Base-by-base conservation (phyloP, 1,140 invertebrate species). In the Hyphantria cunea region DNA sequence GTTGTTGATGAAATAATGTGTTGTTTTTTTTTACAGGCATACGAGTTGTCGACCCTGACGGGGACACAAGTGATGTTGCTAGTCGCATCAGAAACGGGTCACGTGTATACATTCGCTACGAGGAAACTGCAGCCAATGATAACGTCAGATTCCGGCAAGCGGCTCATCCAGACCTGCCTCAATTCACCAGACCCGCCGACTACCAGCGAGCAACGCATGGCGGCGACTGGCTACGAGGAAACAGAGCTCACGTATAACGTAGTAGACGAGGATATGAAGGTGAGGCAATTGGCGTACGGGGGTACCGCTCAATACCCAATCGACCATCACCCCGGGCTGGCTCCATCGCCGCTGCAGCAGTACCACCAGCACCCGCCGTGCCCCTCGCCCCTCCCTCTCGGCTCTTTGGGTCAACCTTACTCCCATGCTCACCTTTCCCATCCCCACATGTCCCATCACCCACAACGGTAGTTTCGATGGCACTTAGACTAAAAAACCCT, bases 91-190 rank as follows among this genome's bases (percentile, higher is more conserved):
- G 98, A 99, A 90, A 99, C 97, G 10, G 98, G 99, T 4, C 99
- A 99, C 92, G 99, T 99, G 72, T 99, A 99, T 92, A 99, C 99
- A 49, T 99, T 99, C 92, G 99, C 99, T 33, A 99, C 99, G 48
- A 93, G 98, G 56, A 99, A 99, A 91, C 93, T 99, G 42, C 98
- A 99, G 90, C 99, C 99, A 50, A 99, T 99, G 98, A 99, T 99
- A 84, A 99, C 98, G 11, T 99, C 97, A 74, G 99, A 99, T 82
- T 97, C 98, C 58, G 99, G 99, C 48, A 99, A 99, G 91, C 96
- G 97, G 47, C 93, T 99, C 48, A 99, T 99, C 79, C 98, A 99
- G 91, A 99, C 98, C 54, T 99, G 99, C 91, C 93, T 99, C 25
- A 99, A 99, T 91, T 98, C 98, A 45, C 98, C 99, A 31, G 98